phyloP scores from a whole-genome alignment of 2,888 invertebrate genomes.

The Catotricha subobsoleta region DNA sequence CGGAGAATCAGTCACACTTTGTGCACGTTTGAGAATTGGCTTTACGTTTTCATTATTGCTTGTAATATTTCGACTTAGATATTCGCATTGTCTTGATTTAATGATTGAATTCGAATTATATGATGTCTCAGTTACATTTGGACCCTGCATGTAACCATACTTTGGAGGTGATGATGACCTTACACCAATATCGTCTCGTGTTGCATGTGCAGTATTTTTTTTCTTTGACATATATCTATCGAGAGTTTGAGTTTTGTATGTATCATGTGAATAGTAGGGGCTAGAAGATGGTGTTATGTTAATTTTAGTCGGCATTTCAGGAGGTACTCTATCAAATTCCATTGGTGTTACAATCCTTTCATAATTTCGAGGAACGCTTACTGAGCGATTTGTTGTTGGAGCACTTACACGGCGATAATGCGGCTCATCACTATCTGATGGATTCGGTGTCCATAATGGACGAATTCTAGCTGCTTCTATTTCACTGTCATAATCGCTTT shows the following conservation, averaged over 20 bases:
- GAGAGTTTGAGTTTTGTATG: slow-evolving; percentile 20
- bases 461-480: slow-evolving; percentile 40
- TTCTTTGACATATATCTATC: slow-evolving; percentile 20
- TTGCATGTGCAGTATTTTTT: slow-evolving; percentile 10
- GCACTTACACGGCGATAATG: slow-evolving; percentile 43
- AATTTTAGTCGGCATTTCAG: slow-evolving; percentile 6
- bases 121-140: slow-evolving; percentile 26
- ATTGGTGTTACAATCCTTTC: slow-evolving; percentile 39
- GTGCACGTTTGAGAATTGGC: too few species aligned
- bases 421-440: slow-evolving; percentile 37
- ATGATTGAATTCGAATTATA: slow-evolving; percentile 46
- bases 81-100: too few species aligned
- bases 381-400: slow-evolving; percentile 32
- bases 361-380: slow-evolving; percentile 33
- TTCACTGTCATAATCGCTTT: slow-evolving; percentile 54
- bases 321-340: slow-evolving; percentile 36
- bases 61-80: too few species aligned
- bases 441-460: slow-evolving; percentile 44
- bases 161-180: slow-evolving; percentile 42
- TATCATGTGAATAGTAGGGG: not conserved
- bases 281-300: not conserved
- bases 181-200: slow-evolving; percentile 24
- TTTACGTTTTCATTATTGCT: too few species aligned
- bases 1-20: too few species aligned
- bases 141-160: slow-evolving; percentile 34